Percentiles rank a stretch among this genome's conserved stretches.
Evolutionary conservation across 2,797 vertebrate species (phyloP).

Genomic region (Pipistrellus pipistrellus): DNA sequence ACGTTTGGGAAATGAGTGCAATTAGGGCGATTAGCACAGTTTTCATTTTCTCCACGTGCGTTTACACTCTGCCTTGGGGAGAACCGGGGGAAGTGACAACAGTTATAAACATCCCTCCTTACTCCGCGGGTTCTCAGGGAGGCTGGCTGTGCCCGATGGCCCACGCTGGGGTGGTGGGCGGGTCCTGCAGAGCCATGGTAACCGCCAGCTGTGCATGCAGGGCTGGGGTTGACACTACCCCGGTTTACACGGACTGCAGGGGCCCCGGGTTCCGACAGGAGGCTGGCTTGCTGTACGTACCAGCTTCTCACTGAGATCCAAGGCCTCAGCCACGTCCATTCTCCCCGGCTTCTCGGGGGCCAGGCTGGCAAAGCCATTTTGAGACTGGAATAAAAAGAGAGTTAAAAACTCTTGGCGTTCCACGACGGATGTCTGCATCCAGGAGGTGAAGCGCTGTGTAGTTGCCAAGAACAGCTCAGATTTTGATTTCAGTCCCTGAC

Average conservation of each 20-base stretch:
- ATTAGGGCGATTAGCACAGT: fast-evolving
- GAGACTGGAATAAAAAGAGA: constrained; percentile 79
- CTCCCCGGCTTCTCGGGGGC: constrained; percentile 68
- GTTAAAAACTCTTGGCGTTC: background rate
- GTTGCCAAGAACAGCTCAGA: fast-evolving
- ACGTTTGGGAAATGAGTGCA: background rate
- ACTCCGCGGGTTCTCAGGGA: background rate
- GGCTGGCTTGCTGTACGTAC: constrained; percentile 13
- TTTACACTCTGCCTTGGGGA: background rate
- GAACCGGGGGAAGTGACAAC: background rate
- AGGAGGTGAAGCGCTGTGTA: background rate
- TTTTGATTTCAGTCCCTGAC: background rate
- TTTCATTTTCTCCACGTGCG: background rate
- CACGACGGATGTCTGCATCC: fast-evolving
- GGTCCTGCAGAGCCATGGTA: background rate
- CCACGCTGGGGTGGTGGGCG: background rate
- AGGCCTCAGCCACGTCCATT: constrained; percentile 77
- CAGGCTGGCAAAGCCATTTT: constrained; percentile 6
- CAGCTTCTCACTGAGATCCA: constrained; percentile 89
- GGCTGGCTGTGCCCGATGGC: background rate
- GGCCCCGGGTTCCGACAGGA: background rate
- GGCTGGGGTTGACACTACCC: fast-evolving
- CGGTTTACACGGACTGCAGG: fast-evolving
- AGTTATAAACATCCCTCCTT: constrained; percentile 39
- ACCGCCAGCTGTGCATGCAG: fast-evolving